Evolutionary conservation across 2,797 vertebrate genomes (phyloP), one percentile per base, ranked within the genome.

Genomic region (Ctenopoma kingsleyae): DNA sequence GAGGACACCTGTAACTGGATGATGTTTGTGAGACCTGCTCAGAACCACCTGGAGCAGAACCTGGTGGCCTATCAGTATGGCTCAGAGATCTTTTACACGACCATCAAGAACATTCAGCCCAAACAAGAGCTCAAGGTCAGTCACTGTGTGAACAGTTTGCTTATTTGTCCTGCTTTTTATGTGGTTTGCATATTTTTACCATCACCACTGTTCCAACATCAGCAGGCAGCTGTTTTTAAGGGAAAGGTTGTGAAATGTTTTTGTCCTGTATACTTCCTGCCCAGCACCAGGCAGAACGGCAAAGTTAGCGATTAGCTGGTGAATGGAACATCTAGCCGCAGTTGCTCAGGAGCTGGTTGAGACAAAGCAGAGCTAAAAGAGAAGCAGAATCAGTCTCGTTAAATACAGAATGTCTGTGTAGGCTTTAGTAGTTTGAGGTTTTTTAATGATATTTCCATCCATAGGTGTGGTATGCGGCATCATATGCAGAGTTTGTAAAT

Each of bases 11-110:
- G 97, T 85, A 99, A 99, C 90, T 99, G 98, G 98, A 96, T 98
- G 96, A 99, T 99, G 98, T 99, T 99, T 81, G 97, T 99, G n/a
- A 94, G 98, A 13, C 97, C 97, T 0, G 98, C 98, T 22, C 95
- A 97, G 91, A 99, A 98, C 79, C 98, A 99, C 76, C 83, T 99
- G 83, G 98, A 99, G 80, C 98, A 99, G 94, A 99, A 99, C 88
- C 91, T 99, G 83, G 97, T 99, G 54, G 98, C 97, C 0, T 99
- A 99, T 85, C 98, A 99, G 80, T 99, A 99, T 0, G 98, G 98
- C 68, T 95, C 97, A 0, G 97, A 99, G 8, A 97, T 99, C 74
- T 99, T 97, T 82, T 99, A 96, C 77, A 97, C 97, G 2, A 98
- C 97, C n/a, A 99, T 99, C 82, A 99, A 98, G 91, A 98, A 99